Conservation (phyloP, 1,140 invertebrate species). For the Pomacea maculata region DNA sequence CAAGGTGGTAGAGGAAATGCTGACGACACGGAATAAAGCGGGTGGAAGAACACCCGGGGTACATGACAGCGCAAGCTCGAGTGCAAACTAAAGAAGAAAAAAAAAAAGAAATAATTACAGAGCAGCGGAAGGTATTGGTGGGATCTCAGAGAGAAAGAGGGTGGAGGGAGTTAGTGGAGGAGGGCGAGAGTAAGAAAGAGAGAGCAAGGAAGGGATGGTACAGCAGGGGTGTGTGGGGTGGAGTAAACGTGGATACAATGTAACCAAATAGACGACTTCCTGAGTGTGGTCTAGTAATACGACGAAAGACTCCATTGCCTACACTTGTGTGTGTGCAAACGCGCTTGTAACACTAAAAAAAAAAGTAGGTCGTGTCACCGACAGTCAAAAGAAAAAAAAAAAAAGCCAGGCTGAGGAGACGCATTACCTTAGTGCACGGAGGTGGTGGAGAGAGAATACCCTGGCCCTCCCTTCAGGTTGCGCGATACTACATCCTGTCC, state of each 20-base stretch:
- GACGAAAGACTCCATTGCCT: no score
- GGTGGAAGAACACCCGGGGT: background rate
- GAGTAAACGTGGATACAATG: constrained; percentile 1
- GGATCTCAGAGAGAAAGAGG: background rate
- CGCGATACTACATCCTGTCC: background rate
- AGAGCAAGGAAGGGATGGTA: background rate
- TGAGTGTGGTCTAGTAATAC: no score
- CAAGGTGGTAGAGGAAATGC: no score
- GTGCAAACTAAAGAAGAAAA: background rate
- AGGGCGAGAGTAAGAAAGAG: background rate
- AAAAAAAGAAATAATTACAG: background rate
- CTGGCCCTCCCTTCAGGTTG: no score
- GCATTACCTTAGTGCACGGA: no score
- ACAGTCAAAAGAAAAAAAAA: no score
- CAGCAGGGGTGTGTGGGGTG: background rate
- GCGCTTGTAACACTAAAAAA: no score
- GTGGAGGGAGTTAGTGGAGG: background rate
- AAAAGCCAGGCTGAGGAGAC: no score
- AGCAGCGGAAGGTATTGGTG: background rate
- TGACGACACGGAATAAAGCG: background rate
- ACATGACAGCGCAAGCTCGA: background rate
- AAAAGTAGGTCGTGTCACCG: no score
- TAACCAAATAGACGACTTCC: background rate
- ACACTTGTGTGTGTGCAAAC: no score
- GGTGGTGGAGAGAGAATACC: no score